A percentile compares a stretch with the other conserved stretches of the same genome.
These are phyloP conservation scores for Agelastica alni DNA, from an alignment of 2,888 invertebrate species.

Conservation along the genomic window DNA sequence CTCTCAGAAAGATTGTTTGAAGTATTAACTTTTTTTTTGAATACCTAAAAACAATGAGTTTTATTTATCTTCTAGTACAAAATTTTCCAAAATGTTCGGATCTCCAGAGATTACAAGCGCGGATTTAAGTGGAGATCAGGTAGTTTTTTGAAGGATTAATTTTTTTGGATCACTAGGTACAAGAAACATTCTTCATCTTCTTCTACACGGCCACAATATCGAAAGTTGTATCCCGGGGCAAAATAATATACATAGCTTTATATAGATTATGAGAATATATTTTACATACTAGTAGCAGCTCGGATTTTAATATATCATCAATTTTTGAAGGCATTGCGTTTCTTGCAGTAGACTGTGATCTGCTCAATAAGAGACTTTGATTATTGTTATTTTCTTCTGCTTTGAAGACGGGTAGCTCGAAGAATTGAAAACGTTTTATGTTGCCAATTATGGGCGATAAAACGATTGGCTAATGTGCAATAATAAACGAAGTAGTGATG, in stretches of 20 bases:
- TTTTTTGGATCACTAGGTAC: conserved; percentile 16
- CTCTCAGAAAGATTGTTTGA: too few species aligned
- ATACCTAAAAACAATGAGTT: not conserved
- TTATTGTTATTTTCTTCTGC: conserved; percentile 30
- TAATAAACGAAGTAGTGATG: too few species aligned
- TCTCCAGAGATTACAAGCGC: too few species aligned
- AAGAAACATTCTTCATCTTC: conserved; percentile 18
- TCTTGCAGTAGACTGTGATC: conserved; percentile 30
- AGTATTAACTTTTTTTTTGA: too few species aligned
- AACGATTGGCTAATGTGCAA: too few species aligned
- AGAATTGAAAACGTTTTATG: not conserved
- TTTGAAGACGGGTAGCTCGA: conserved; percentile 17
- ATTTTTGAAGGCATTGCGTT: conserved; percentile 50
- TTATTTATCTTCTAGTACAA: not conserved
- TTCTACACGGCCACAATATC: conserved; percentile 34
- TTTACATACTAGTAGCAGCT: conserved; percentile 57
- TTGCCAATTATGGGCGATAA: conserved; percentile 8
- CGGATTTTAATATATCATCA: conserved; percentile 56
- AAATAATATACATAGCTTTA: conserved; percentile 54
- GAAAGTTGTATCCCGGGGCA: conserved; percentile 41
- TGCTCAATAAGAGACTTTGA: conserved; percentile 28
- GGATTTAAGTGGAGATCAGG: too few species aligned
- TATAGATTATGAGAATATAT: conserved; percentile 56
- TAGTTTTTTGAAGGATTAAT: too few species aligned
- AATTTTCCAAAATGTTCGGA: too few species aligned